Base-by-base conservation (phyloP, 2,888 invertebrate genomes). In the Tetranychus truncatus region DNA sequence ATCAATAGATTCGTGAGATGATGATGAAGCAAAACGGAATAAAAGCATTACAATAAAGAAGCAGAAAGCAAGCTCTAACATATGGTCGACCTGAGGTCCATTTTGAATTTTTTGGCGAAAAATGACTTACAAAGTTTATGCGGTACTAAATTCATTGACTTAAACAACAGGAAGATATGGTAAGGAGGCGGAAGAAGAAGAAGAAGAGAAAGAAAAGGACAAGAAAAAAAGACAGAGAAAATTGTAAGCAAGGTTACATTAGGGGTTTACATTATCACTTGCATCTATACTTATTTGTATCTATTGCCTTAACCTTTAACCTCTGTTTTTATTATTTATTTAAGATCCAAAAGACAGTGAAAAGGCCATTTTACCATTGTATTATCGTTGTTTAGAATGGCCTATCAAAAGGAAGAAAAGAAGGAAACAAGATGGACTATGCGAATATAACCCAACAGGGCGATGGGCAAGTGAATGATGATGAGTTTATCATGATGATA, bases 21-120 rank as follows among this genome's bases (percentile, higher is more conserved):
- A 55, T 55, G 55, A 55, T 55, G 55, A 55, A 55, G 55, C 55
- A 55, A 55, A 55, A 55, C 55, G 55, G 55, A 15, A 55, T 55
- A 55, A 55, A 55, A 55, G 55, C 55, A 55, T 55, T 55, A 55
- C 55, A 55, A 55, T 9, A 6, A 55, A 55, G 9, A 55, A 15
- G 15, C 55, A 55, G 15, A 55, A 55, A 55, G 15, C 7, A 55
- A 55, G 15, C 55, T 15, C 3, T 15, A 55, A 55, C 55, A 55
- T 55, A 55, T 55, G 55, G 55, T 55, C 55, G 55, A 55, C 55
- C 55, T 55, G 55, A 55, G 55, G 55, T 55, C 55, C 55, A 55
- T 15, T 55, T 55, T 55, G 55, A 55, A 15, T 55, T 55, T 55
- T 15, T 55, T 9, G 9, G 55, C 9, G 9, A 55, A 55, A 55